Conservation (phyloP, 2,113 vertebrate genomes). For the Sardina pilchardus region DNA sequence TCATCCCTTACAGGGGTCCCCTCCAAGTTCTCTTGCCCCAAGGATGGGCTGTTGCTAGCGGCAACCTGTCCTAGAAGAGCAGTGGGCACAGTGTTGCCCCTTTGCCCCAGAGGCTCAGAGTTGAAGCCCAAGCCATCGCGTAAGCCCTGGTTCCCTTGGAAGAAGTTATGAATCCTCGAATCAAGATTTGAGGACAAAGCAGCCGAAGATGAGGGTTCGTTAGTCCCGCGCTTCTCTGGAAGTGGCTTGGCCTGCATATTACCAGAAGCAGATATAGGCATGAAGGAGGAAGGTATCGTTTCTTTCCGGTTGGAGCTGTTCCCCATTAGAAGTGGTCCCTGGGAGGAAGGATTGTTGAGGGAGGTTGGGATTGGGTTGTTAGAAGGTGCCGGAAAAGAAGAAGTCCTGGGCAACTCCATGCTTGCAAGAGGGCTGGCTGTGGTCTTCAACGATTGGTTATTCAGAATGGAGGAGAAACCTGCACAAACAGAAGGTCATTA, state of each 20-base stretch:
- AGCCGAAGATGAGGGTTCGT: not conserved
- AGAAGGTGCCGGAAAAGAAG: conserved; percentile 40
- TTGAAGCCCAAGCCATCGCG: conserved; percentile 83
- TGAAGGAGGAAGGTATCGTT: conserved; percentile 14
- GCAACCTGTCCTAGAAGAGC: not conserved
- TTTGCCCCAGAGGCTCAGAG: conserved; percentile 62
- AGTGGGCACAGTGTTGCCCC: not conserved
- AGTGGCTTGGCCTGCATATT: conserved; percentile 52
- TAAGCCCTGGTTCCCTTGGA: conserved; percentile 87
- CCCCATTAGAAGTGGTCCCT: not conserved
- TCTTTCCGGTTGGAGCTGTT: conserved; percentile 29
- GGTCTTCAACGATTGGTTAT: conserved; percentile 52
- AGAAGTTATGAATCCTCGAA: conserved; percentile 92
- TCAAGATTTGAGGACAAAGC: conserved; percentile 81
- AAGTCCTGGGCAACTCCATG: conserved; percentile 34
- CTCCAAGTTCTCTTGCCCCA: conserved; percentile 79
- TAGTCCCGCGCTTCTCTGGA: conserved; percentile 37
- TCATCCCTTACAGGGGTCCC: conserved; percentile 93
- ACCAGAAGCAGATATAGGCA: conserved; percentile 44
- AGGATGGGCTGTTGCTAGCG: conserved; percentile 51
- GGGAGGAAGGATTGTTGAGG: not conserved
- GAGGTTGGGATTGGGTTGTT: not conserved
- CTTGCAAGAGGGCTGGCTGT: conserved; percentile 37
- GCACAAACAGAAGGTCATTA: conserved; percentile 32
- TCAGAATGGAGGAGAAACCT: conserved; percentile 83